Base-by-base conservation (phyloP, 2,888 invertebrate genomes). In the Andricus quercusramuli region DNA sequence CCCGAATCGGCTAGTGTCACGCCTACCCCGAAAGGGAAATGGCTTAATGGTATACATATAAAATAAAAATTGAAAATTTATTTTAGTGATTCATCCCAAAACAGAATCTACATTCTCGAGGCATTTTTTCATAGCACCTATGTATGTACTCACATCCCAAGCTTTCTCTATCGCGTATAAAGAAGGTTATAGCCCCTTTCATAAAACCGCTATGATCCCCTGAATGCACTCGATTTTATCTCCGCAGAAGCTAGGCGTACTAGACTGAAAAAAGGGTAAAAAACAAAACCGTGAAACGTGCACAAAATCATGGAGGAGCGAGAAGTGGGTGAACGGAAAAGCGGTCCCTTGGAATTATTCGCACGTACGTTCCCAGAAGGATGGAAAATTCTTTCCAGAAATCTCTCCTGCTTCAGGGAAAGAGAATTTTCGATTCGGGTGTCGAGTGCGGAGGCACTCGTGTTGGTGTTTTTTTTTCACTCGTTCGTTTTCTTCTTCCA, bases 221-320 rank as follows among this genome's bases (percentile, higher is more conserved):
- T 56, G 74, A 74, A 74, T 74, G 74, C 74, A 56, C 22, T 74
- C 74, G 74, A 56, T 74, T 74, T 74, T 74, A 74, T 74, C 74
- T 74, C 51, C 32, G 32, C 44, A 47, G 25, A 17, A 25, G 68
- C 22, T 8, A 44, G 22, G 22, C 22, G 22, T 25, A 29, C 51
- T 29, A 11, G 20, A 13, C 44, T 47, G 25, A 29, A 70, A 51
- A 67, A 67, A 67, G 25, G 13, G 56, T 56, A 20, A 66, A 65
- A 44, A 68, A 47, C 47, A 74, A 56, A 74, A 74, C 8, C 20
- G n/a, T 11, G 20, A 70, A 70, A 51, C 70, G 51, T 70, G 74
- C 29, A 56, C n/a, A 56, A 74, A 56, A 74, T 74, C 74, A 11
- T 29, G 29, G n/a, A 74, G 9, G n/a, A 32, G 13, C 51, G 56